Evolutionary conservation across 2,113 vertebrate genomes (phyloP), one percentile per base, ranked within the genome.

Genomic region (Coryphaenoides rupestris): DNA sequence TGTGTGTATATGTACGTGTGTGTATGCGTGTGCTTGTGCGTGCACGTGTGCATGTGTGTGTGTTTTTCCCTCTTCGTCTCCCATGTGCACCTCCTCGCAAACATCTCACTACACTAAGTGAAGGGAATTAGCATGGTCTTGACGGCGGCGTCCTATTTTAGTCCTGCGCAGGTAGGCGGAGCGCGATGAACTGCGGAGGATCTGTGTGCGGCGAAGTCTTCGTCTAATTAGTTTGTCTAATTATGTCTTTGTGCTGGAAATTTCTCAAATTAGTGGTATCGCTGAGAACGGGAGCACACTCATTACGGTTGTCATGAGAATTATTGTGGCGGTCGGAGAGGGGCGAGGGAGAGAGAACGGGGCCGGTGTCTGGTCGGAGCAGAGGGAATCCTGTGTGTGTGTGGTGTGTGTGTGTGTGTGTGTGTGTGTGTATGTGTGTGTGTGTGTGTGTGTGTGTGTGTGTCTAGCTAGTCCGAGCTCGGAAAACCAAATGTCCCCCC

Each of bases 231-330:
- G 86, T 89, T 87, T 87, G 87, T 90, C 88, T 91, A 92, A 92
- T 91, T 91, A 91, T 90, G 89, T 90, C 88, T 92, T 91, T 92
- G 89, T 92, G 87, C 87, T 90, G 87, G 86, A 91, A 90, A 90
- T 90, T 91, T 90, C 88, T 90, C 86, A 90, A 90, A 92, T 92
- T 90, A 91, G 88, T 88, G 89, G 88, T 88, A 89, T 89, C 83
- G 86, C 84, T 85, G 83, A 83, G 87, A 90, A 90, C 85, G 87
- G 82, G 87, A 87, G 88, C 84, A 78, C 84, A 86, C 86, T 90
- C 89, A 92, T 92, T 91, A 91, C 68, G 83, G 85, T 89, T 90
- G 90, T 90, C 89, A 89, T 86, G 89, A 87, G 89, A 85, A 88
- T 87, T 85, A 86, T 81, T 83, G 82, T 73, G 70, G 75, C 76